Evolutionary conservation across 2,797 vertebrate species (phyloP).

Genomic region (Microhierax caerulescens): DNA sequence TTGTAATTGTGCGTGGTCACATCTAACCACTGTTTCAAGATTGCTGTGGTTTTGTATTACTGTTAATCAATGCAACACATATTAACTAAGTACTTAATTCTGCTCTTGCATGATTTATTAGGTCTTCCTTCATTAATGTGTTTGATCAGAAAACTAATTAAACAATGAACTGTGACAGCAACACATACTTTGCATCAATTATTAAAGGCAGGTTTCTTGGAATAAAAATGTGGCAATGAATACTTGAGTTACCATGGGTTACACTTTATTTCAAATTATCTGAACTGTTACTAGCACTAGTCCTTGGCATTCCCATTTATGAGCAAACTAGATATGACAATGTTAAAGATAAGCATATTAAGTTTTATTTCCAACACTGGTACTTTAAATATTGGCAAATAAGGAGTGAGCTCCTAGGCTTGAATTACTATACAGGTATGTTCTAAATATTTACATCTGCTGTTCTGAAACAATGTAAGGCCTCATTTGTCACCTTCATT

Average conservation of each 20-base stretch:
- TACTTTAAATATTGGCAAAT: slow-evolving; percentile 2
- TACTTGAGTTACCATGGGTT: slow-evolving; percentile 23
- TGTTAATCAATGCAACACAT: slow-evolving; percentile 72
- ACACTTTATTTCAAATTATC: slow-evolving; percentile 41
- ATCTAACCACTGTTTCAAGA: slow-evolving; percentile 18
- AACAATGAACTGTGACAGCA: slow-evolving; percentile 66
- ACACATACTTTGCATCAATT: slow-evolving; percentile 66
- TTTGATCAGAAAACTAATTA: slow-evolving; percentile 82
- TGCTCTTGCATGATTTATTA: slow-evolving; percentile 73
- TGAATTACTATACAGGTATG: background rate
- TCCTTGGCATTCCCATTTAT: slow-evolving; percentile 17
- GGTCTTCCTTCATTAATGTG: slow-evolving; percentile 70
- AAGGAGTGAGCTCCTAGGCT: background rate
- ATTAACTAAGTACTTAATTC: slow-evolving; percentile 72
- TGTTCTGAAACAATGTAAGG: background rate
- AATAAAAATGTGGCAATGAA: slow-evolving; percentile 59
- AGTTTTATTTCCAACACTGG: slow-evolving; percentile 12
- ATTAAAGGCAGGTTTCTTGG: slow-evolving; percentile 69
- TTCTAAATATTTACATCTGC: background rate
- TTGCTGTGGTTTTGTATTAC: slow-evolving; percentile 40
- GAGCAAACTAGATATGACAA: background rate
- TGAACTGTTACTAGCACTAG: slow-evolving; percentile 47
- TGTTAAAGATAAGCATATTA: background rate
- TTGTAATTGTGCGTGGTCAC: slow-evolving; percentile 9
- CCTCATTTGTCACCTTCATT: background rate